phyloP scores from a whole-genome alignment of 2,888 invertebrate genomes.

The Artemia sp. region DNA sequence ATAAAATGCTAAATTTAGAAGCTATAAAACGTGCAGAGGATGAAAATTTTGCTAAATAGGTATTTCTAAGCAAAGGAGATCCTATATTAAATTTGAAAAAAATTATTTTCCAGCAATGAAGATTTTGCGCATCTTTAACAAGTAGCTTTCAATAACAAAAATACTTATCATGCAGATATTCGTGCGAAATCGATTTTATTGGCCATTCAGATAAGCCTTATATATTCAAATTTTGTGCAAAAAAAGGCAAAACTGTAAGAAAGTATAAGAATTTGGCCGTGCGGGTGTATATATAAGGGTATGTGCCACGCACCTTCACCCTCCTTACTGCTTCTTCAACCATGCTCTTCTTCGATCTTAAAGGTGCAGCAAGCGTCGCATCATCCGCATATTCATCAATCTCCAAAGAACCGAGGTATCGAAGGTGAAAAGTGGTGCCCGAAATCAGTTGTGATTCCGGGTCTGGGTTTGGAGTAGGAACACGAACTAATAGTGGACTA shows the following conservation, averaged over 20 bases:
- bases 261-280: neutral
- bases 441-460: conserved; percentile 19
- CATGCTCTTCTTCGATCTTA: conserved; percentile 69
- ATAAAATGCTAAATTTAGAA: too few species aligned
- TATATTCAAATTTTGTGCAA: neutral
- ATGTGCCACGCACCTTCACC: conserved; percentile 51
- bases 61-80: too few species aligned
- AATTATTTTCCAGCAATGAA: too few species aligned
- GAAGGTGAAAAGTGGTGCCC: conserved; percentile 44
- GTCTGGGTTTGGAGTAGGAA: conserved; percentile 7
- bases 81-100: too few species aligned
- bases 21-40: too few species aligned
- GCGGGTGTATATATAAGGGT: conserved; percentile 19
- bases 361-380: conserved; percentile 40
- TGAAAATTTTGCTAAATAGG: too few species aligned
- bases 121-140: too few species aligned
- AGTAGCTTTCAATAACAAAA: too few species aligned
- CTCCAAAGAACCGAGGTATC: conserved; percentile 68
- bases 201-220: neutral
- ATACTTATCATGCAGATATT: too few species aligned
- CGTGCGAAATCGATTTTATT: too few species aligned
- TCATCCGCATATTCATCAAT: conserved; percentile 45
- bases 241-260: neutral
- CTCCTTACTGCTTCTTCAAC: conserved; percentile 70
- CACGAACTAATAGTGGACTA: conserved; percentile 6